These are phyloP conservation scores for Holocentrus rufus DNA, from an alignment of 2,797 vertebrate species.

Conservation along the genomic window DNA sequence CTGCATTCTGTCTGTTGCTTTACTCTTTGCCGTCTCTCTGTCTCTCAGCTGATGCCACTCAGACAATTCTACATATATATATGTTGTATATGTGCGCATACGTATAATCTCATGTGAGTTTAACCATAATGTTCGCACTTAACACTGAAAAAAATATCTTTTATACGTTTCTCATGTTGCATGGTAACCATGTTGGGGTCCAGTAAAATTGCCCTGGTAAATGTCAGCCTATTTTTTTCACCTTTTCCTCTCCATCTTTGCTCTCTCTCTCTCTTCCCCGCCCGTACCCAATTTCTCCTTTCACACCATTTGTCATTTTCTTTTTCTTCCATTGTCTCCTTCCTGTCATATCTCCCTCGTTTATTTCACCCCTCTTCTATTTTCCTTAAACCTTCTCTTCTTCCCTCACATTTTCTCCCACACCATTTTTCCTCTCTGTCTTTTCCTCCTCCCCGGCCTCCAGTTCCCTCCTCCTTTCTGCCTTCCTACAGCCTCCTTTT, in stretches of 20 bases:
- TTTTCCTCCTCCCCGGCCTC: neutral
- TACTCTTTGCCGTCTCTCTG: neutral
- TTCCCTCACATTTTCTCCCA: neutral
- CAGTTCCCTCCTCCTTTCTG: too few species aligned
- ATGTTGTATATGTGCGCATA: neutral
- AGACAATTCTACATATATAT: neutral
- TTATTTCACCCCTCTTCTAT: neutral
- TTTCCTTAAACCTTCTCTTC: neutral
- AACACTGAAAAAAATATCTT: neutral
- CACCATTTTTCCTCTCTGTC: neutral
- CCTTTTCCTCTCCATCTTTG: slow-evolving; percentile 19
- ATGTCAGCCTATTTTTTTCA: slow-evolving; percentile 35
- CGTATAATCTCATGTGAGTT: neutral
- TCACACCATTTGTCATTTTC: slow-evolving; percentile 26
- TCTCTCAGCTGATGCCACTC: too few species aligned
- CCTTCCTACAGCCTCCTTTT: neutral
- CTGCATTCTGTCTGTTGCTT: neutral
- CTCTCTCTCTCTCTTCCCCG: slow-evolving; percentile 29
- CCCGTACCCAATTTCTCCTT: slow-evolving; percentile 22
- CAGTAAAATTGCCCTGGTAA: slow-evolving; percentile 44
- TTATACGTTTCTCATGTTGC: slow-evolving; percentile 38
- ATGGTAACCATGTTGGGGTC: slow-evolving; percentile 41
- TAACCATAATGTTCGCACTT: neutral
- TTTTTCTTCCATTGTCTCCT: too few species aligned
- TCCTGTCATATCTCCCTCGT: slow-evolving; percentile 5